A percentile compares a stretch with the other conserved stretches of the same genome.
These are phyloP conservation scores for Odocoileus hemionus DNA, from an alignment of 2,113 vertebrate species.

Conservation along the genomic window DNA sequence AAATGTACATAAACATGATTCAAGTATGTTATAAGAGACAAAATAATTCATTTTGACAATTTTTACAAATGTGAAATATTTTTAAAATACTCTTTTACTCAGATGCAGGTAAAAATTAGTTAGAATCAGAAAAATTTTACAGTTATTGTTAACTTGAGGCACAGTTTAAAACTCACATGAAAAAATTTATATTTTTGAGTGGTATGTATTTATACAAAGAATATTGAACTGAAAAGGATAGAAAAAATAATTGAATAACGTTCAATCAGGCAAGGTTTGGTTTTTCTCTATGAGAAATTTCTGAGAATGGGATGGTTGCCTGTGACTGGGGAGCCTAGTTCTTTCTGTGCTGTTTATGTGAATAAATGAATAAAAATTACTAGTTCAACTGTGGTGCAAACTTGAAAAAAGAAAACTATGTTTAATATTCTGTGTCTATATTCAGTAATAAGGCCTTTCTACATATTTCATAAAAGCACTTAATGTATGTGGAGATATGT, in stretches of 20 bases:
- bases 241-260: not conserved
- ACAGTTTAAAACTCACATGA: not conserved
- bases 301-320: not conserved
- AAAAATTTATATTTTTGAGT: not conserved
- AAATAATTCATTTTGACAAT: not conserved
- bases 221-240: not conserved
- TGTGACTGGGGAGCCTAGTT: accelerated
- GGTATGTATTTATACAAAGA: not conserved
- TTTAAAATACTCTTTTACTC: not conserved
- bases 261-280: not conserved
- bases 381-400: not conserved
- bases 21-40: not conserved
- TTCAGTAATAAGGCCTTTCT: not conserved
- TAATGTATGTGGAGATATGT: not conserved
- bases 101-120: not conserved
- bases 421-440: not conserved
- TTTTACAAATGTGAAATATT: not conserved
- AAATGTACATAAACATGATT: not conserved
- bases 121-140: not conserved
- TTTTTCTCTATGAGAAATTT: not conserved
- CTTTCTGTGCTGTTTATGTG: not conserved
- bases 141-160: not conserved
- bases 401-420: not conserved
- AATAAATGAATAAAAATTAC: not conserved
- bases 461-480: not conserved